Percentiles rank a stretch among this genome's conserved stretches.
phyloP scores from a whole-genome alignment of 2,113 vertebrate genomes.

The Cephalopholis sonnerati region DNA sequence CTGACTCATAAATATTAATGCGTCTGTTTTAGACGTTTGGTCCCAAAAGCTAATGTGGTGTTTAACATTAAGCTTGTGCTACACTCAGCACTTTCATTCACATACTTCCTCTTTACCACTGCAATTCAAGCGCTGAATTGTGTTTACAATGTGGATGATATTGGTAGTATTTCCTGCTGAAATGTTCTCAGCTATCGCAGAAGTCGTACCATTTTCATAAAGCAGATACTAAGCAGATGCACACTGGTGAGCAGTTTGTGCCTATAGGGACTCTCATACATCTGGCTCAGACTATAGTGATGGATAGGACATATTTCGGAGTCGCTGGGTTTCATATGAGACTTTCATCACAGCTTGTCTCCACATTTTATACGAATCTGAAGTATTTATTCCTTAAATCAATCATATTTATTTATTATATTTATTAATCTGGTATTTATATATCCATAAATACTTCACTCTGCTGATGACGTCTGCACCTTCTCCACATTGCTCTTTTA shows the following conservation, averaged over 20 bases:
- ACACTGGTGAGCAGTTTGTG: neutral
- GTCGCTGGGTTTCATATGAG: neutral
- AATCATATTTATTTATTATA: neutral
- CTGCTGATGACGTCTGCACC: neutral
- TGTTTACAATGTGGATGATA: neutral
- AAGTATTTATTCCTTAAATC: too few species aligned
- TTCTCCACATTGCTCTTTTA: neutral
- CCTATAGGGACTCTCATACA: neutral
- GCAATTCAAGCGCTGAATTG: neutral
- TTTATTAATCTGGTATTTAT: neutral
- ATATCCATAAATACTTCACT: neutral
- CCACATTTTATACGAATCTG: neutral
- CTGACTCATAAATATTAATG: conserved; percentile 59
- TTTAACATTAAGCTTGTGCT: conserved; percentile 56
- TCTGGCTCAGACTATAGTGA: neutral
- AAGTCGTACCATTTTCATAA: neutral
- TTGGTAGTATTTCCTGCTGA: neutral
- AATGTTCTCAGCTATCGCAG: neutral
- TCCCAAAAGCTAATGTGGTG: conserved; percentile 58
- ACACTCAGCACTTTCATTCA: conserved; percentile 53
- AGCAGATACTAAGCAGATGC: neutral
- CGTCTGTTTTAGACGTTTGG: conserved; percentile 40
- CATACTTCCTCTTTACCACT: neutral
- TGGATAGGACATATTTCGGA: neutral
- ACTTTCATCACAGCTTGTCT: neutral